phyloP scores from a whole-genome alignment of 2,888 invertebrate species.

The Bellardia pandia region DNA sequence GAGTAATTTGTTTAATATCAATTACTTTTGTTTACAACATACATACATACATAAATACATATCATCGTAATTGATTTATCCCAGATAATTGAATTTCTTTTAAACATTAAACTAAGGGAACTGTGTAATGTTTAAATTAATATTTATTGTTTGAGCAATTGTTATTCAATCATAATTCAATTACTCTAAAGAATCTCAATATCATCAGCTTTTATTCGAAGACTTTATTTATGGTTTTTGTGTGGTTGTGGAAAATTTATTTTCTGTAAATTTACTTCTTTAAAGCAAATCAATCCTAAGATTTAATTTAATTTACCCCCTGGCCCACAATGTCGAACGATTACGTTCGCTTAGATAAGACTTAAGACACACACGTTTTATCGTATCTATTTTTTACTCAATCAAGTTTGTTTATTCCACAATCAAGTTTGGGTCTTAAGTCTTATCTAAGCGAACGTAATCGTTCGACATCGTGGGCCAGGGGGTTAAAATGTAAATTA shows the following conservation, averaged over 20 bases:
- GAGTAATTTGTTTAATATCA: constrained; percentile 10
- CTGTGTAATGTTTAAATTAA: neutral
- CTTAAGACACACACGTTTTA: no score
- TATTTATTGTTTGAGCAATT: neutral
- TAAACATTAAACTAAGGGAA: neutral
- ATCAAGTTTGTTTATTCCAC: no score
- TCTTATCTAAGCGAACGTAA: no score
- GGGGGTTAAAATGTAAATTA: neutral
- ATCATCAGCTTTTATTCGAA: neutral
- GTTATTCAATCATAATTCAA: constrained; percentile 33
- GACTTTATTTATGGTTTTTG: neutral
- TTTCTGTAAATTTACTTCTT: neutral
- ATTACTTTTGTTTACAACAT: constrained; percentile 29
- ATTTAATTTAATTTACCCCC: neutral
- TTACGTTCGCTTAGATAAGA: no score
- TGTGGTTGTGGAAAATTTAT: neutral
- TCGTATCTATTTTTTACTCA: no score
- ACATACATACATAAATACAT: neutral
- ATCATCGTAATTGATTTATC: constrained; percentile 31
- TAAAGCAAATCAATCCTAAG: neutral
- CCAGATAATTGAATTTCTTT: constrained; percentile 48
- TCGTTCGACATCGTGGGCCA: no score
- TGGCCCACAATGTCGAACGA: no score
- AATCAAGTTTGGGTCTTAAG: no score
- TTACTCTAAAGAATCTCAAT: constrained; percentile 28